Evolutionary conservation across 64 coral and sea anemone species (phyloP).

Genomic region (Montipora foliosa): DNA sequence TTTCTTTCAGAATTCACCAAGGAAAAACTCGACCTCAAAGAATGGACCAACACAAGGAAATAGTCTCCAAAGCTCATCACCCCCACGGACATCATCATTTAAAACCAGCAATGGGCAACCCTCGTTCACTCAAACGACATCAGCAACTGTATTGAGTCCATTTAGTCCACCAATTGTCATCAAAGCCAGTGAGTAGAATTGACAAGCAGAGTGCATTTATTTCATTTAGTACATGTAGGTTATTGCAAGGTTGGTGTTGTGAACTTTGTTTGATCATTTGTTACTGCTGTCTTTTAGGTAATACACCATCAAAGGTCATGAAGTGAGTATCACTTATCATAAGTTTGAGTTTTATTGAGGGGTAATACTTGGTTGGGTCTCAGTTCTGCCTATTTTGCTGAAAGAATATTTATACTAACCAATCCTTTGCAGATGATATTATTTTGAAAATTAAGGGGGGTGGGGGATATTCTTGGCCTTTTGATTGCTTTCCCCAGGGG

Average conservation of each 20-base stretch:
- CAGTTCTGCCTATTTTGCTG: no score
- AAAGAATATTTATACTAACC: no score
- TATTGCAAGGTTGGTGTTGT: not conserved
- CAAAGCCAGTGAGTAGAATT: slow-evolving; percentile 79
- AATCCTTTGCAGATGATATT: no score
- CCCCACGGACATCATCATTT: slow-evolving; percentile 49
- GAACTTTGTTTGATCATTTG: not conserved
- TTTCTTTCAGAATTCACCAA: slow-evolving; percentile 83
- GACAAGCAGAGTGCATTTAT: not conserved
- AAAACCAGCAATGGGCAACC: slow-evolving; percentile 56
- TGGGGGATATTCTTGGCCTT: no score
- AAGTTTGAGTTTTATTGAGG: not conserved
- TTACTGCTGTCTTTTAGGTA: slow-evolving; percentile 30
- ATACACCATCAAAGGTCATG: slow-evolving; percentile 53
- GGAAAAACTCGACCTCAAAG: slow-evolving; percentile 99
- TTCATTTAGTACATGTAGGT: not conserved
- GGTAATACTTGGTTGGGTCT: no score
- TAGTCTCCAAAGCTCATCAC: slow-evolving; percentile 66
- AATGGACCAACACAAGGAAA: slow-evolving; percentile 45
- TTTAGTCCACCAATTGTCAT: slow-evolving; percentile 6
- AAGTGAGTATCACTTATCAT: slow-evolving; percentile 37
- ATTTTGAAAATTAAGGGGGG: no score
- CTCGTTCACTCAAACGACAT: slow-evolving; percentile 43
- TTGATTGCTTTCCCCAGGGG: no score
- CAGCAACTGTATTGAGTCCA: slow-evolving; percentile 16